Conservation (phyloP, 2,888 invertebrate genomes). For the Drosophila longiperda region DNA sequence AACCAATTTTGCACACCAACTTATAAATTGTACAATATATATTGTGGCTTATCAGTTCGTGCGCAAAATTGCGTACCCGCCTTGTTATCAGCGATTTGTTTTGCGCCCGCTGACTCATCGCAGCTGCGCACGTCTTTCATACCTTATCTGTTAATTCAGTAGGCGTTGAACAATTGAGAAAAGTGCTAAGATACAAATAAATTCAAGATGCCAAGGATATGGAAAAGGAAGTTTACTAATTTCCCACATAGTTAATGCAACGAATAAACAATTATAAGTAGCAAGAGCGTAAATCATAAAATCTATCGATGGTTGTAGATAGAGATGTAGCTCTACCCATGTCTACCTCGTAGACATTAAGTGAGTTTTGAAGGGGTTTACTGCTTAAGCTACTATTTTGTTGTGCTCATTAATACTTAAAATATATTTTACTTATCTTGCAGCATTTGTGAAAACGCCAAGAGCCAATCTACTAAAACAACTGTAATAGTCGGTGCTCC, state of each 20-base stretch:
- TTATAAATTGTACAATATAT: conserved; percentile 13
- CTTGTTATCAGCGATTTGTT: conserved; percentile 21
- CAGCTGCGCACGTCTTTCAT: conserved; percentile 59
- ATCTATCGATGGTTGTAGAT: background rate
- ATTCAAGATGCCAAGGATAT: conserved; percentile 74
- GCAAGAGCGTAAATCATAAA: background rate
- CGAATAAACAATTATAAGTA: conserved; percentile 15
- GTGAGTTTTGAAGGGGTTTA: conserved; percentile 38
- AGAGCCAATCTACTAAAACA: conserved; percentile 54
- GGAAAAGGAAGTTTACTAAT: conserved; percentile 65
- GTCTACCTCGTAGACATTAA: background rate
- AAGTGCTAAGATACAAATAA: background rate
- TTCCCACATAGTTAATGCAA: too few relatives aligned
- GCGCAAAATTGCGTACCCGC: conserved; percentile 49
- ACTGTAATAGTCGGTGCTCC: too few relatives aligned
- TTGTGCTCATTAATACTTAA: conserved; percentile 41
- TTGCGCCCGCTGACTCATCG: conserved; percentile 2
- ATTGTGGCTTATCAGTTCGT: conserved; percentile 36
- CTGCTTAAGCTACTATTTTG: conserved; percentile 21
- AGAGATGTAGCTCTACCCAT: background rate
- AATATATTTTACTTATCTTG: conserved; percentile 48
- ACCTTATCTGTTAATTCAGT: conserved; percentile 42
- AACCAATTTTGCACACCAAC: conserved; percentile 59
- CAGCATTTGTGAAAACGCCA: conserved; percentile 71
- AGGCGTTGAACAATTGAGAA: conserved; percentile 10